Evolutionary conservation across 2,113 vertebrate genomes (phyloP).

Genomic region (Pterocles gutturalis): DNA sequence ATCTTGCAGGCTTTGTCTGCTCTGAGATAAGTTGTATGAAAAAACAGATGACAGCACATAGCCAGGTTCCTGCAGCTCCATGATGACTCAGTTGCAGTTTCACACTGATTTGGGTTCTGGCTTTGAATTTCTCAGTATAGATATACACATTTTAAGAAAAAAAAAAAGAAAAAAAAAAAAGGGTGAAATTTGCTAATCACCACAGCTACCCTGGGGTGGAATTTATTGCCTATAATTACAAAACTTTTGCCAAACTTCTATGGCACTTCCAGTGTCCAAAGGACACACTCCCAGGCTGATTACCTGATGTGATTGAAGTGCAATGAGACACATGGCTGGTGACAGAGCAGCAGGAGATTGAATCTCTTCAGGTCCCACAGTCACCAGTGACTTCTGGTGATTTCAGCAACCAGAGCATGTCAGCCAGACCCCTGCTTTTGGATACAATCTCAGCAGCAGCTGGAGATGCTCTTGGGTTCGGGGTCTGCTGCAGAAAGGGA

Average conservation of each 20-base stretch:
- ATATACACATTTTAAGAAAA: background rate
- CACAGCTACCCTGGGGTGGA: fast-evolving
- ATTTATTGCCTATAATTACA: background rate
- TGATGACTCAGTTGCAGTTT: background rate
- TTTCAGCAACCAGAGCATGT: background rate
- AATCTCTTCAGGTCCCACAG: background rate
- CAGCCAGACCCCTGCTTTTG: background rate
- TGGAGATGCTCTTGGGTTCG: background rate
- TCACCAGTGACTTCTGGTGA: background rate
- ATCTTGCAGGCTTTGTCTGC: background rate
- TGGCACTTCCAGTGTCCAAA: background rate
- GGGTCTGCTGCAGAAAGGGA: background rate
- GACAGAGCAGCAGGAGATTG: background rate
- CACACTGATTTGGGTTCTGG: background rate
- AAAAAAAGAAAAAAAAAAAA: background rate
- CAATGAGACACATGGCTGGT: background rate
- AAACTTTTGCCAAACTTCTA: background rate
- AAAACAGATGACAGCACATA: background rate
- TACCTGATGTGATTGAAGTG: background rate
- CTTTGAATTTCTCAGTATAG: background rate
- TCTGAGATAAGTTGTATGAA: background rate
- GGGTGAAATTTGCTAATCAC: background rate
- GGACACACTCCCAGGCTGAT: background rate
- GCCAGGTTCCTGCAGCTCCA: background rate
- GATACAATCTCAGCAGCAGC: background rate